Conservation (phyloP, 2,797 vertebrate genomes). For the Setipinna tenuifilis region DNA sequence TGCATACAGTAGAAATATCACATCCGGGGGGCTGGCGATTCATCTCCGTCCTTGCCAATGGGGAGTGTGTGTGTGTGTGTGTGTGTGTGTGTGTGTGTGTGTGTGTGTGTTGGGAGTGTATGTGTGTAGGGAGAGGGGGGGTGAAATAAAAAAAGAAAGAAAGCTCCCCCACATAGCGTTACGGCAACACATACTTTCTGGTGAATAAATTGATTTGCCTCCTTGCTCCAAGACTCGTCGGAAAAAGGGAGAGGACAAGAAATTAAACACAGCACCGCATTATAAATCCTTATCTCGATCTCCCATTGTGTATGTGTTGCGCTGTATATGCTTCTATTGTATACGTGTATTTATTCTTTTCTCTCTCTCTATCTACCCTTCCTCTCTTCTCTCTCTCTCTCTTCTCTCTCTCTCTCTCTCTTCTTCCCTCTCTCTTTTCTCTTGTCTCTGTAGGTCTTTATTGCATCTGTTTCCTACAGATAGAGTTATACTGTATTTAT, state of each 20-base stretch:
- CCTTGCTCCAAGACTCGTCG: background rate
- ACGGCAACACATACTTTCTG: background rate
- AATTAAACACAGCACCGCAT: constrained; percentile 10
- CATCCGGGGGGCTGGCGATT: background rate
- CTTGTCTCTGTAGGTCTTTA: background rate
- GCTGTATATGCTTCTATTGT: background rate
- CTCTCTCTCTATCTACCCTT: background rate
- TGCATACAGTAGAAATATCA: constrained; percentile 23
- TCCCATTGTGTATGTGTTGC: background rate
- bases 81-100: no score
- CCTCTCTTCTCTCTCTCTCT: no score
- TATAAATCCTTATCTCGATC: background rate
- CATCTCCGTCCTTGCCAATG: constrained; percentile 8
- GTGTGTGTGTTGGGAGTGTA: no score
- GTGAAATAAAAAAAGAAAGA: no score
- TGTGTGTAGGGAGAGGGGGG: no score
- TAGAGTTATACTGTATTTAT: constrained; percentile 29
- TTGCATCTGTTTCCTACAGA: background rate
- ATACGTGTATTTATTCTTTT: background rate
- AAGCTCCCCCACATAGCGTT: background rate
- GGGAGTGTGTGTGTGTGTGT: background rate
- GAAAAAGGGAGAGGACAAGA: background rate
- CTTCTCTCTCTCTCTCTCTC: background rate
- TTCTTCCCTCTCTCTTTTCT: background rate
- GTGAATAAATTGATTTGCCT: background rate